A percentile compares a stretch with the other conserved stretches of the same genome.
phyloP scores from a whole-genome alignment of 2,113 vertebrate genomes.

The Platysteira castanea region DNA sequence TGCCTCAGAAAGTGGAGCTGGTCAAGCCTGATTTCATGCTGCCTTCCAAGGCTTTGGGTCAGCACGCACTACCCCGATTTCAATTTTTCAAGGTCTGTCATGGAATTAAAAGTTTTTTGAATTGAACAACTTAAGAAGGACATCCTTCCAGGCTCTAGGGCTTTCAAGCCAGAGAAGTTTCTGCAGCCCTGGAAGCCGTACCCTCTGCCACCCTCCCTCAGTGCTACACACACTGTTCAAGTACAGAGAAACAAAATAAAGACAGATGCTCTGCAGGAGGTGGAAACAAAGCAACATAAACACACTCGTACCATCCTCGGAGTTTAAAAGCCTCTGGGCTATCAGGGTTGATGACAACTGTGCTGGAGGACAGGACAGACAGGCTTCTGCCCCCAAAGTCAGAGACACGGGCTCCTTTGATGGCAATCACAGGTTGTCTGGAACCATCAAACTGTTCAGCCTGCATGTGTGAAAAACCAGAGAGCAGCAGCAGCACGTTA shows the following conservation, averaged over 20 bases:
- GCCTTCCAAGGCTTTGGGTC: constrained; percentile 32
- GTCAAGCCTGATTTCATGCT: constrained; percentile 20
- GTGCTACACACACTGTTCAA: neutral
- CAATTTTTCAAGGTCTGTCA: constrained; percentile 40
- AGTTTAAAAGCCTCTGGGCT: constrained; percentile 94
- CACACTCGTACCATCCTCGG: constrained; percentile 86
- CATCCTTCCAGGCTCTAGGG: constrained; percentile 16
- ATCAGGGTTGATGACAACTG: constrained; percentile 91
- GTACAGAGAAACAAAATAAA: neutral
- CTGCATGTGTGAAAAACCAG: constrained; percentile 66
- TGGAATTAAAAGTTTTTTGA: constrained; percentile 43
- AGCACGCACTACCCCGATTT: neutral
- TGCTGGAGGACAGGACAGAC: constrained; percentile 89
- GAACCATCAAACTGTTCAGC: constrained; percentile 94
- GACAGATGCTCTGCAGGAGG: neutral
- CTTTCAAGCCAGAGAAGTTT: neutral
- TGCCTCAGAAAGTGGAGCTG: neutral
- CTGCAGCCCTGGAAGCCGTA: neutral
- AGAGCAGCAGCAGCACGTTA: neutral
- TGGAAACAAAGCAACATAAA: neutral
- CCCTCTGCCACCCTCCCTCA: neutral
- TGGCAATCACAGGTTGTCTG: constrained; percentile 88
- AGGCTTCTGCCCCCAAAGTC: constrained; percentile 96
- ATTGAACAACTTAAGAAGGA: constrained; percentile 36
- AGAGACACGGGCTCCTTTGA: constrained; percentile 92